These are phyloP conservation scores for Lasioglossum marginatum DNA, from an alignment of 2,888 invertebrate species.

Conservation along the genomic window DNA sequence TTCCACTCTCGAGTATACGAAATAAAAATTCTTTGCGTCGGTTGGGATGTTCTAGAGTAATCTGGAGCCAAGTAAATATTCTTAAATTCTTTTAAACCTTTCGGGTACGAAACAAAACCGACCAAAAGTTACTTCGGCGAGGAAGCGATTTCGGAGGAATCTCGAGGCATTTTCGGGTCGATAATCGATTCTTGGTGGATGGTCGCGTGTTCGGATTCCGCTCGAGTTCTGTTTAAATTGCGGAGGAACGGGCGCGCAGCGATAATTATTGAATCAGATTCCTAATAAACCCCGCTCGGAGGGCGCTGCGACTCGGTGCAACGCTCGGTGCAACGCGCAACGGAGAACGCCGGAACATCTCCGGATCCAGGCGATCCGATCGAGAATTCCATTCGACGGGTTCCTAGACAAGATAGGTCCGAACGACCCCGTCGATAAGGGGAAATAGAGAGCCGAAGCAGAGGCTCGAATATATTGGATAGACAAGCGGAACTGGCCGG, in stretches of 20 bases:
- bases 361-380: constrained; percentile 41
- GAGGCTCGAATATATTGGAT: constrained; percentile 39
- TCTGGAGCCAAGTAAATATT: too few species aligned
- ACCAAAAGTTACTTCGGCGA: not conserved
- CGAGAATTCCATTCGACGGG: constrained; percentile 64
- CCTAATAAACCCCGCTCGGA: constrained; percentile 41
- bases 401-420: constrained; percentile 32
- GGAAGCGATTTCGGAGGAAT: not conserved
- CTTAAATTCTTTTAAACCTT: too few species aligned
- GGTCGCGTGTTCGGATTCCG: not conserved
- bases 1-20: not conserved
- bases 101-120: too few species aligned
- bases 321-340: not conserved
- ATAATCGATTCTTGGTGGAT: not conserved
- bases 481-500: constrained; percentile 35
- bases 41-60: too few species aligned
- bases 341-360: constrained; percentile 62
- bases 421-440: constrained; percentile 48
- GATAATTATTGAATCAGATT: constrained; percentile 59
- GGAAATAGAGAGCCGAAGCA: constrained; percentile 35
- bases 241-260: not conserved
- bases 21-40: too few species aligned
- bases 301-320: constrained; percentile 2
- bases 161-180: not conserved
- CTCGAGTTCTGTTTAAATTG: constrained; percentile 32